phyloP scores from a whole-genome alignment of 2,797 vertebrate genomes.

The Pantherophis alleghaniensis region DNA sequence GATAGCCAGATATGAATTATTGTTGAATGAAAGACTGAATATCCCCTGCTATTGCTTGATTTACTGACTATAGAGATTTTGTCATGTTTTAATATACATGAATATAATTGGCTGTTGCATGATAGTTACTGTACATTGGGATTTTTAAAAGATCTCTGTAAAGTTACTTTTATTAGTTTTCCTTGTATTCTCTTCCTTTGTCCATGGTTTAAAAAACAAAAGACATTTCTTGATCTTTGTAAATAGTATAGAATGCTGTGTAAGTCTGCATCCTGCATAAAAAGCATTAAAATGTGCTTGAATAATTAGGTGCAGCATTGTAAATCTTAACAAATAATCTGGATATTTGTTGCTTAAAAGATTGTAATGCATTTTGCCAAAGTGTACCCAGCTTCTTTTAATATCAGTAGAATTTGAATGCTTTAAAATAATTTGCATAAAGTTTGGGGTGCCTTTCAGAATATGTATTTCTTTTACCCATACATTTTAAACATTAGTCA shows the following conservation, averaged over 20 bases:
- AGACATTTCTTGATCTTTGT: neutral
- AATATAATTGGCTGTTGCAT: constrained; percentile 36
- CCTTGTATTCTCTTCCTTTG: constrained; percentile 19
- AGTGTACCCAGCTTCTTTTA: neutral
- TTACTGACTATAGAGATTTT: constrained; percentile 2
- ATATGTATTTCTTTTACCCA: neutral
- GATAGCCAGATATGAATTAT: neutral
- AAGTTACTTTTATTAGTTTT: neutral
- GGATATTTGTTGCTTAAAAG: constrained; percentile 6
- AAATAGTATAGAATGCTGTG: neutral
- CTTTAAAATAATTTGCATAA: neutral
- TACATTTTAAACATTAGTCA: neutral
- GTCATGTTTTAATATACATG: constrained; percentile 5
- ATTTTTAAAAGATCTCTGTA: neutral
- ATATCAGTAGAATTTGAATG: neutral
- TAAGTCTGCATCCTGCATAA: constrained; percentile 1
- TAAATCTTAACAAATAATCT: constrained; percentile 30
- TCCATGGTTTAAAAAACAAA: neutral
- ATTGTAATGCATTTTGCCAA: neutral
- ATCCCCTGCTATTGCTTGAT: constrained; percentile 8
- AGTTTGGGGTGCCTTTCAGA: neutral
- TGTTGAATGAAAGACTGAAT: neutral
- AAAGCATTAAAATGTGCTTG: constrained; percentile 15
- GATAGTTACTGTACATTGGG: neutral
- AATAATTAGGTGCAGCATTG: neutral